A percentile compares a stretch with the other conserved stretches of the same genome.
These are phyloP conservation scores for Drosophila paranaensis DNA, from an alignment of 2,888 invertebrate species.

Conservation along the genomic window DNA sequence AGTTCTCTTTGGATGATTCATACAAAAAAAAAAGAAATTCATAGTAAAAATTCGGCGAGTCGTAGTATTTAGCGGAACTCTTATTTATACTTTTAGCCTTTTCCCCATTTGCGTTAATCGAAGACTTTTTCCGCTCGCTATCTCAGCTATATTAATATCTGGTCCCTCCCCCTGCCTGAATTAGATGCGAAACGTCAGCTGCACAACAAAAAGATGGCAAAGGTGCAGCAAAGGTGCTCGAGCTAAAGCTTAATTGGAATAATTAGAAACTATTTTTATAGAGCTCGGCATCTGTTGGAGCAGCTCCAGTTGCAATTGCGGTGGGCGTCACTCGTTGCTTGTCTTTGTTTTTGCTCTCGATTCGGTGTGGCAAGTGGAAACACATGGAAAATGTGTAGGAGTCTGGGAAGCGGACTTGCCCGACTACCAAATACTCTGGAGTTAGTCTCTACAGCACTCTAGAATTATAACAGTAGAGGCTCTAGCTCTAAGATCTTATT, in stretches of 20 bases:
- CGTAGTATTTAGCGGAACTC: background rate
- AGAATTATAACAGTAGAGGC: too few species aligned
- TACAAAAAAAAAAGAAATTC: too few species aligned
- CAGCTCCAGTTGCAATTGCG: background rate
- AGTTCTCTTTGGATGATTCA: too few species aligned
- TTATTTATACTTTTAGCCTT: background rate
- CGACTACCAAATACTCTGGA: background rate
- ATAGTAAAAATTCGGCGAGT: too few species aligned
- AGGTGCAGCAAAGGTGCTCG: background rate
- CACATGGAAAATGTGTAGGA: too few species aligned
- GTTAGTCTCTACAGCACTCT: too few species aligned
- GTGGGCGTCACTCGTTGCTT: background rate
- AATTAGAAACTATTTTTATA: slow-evolving; percentile 5
- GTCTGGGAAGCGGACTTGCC: background rate
- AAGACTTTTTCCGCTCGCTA: background rate
- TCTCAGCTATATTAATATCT: background rate
- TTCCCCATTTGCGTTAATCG: background rate
- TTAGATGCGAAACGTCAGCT: background rate
- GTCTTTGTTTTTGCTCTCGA: background rate
- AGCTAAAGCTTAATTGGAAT: background rate
- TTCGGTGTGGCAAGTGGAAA: background rate
- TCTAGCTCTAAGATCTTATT: too few species aligned
- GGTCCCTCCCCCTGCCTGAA: background rate
- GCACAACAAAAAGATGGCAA: background rate
- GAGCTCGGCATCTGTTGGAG: background rate